These are phyloP conservation scores for Champsocephalus esox DNA, from an alignment of 2,797 vertebrate species.

Conservation along the genomic window DNA sequence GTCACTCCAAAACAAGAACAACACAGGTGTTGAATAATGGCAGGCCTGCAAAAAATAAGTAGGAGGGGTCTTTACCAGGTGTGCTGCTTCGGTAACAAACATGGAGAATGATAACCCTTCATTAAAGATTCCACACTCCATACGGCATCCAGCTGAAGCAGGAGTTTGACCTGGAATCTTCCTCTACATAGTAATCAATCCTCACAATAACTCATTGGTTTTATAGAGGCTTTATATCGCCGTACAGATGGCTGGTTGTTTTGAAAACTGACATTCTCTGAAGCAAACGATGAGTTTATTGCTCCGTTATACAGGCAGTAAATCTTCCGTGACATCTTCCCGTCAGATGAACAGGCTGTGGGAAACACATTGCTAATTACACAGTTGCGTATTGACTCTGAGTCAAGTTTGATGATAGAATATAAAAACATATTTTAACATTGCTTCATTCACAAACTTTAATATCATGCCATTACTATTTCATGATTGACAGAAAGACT, in stretches of 20 bases:
- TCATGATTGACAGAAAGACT: conserved; percentile 11
- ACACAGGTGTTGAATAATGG: conserved; percentile 81
- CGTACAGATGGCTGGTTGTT: conserved; percentile 53
- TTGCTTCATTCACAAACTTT: conserved; percentile 51
- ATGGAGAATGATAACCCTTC: conserved; percentile 77
- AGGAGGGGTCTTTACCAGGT: conserved; percentile 81
- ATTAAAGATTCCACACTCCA: conserved; percentile 83
- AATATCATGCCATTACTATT: conserved; percentile 22
- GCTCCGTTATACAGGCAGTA: conserved; percentile 49
- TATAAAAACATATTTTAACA: conserved; percentile 31
- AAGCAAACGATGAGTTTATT: conserved; percentile 52
- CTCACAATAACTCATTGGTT: conserved; percentile 61
- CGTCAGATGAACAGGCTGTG: conserved; percentile 50
- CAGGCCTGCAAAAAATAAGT: conserved; percentile 61
- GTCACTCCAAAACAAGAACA: conserved; percentile 77
- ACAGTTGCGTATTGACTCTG: conserved; percentile 19
- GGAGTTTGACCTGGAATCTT: conserved; percentile 60
- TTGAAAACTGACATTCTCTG: conserved; percentile 59
- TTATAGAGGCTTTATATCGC: conserved; percentile 62
- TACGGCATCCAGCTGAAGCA: conserved; percentile 61
- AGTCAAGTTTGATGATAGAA: conserved; percentile 27
- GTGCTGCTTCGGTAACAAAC: conserved; percentile 75
- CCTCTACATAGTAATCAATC: conserved; percentile 65
- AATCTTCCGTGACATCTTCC: conserved; percentile 58
- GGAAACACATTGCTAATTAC: conserved; percentile 53